These are phyloP conservation scores for Lates japonicus DNA, from an alignment of 2,797 vertebrate species.

Conservation along the genomic window DNA sequence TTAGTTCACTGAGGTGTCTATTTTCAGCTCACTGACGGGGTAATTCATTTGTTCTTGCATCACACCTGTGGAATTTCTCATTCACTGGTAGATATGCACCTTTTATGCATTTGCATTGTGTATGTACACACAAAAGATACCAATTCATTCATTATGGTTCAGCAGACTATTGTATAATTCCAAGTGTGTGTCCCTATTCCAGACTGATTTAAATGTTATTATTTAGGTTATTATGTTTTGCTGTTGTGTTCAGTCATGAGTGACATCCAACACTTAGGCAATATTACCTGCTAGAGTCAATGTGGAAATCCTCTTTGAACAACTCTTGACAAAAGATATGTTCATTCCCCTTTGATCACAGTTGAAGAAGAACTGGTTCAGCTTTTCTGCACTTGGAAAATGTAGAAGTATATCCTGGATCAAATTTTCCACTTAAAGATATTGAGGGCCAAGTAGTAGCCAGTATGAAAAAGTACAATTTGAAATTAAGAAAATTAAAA, in stretches of 20 bases:
- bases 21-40: not conserved
- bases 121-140: not conserved
- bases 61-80: slow-evolving; percentile 46
- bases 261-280: not conserved
- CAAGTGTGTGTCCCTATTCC: not conserved
- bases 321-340: not conserved
- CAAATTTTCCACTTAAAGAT: not conserved
- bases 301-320: not conserved
- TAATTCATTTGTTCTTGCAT: slow-evolving; percentile 51
- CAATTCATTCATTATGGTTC: not conserved
- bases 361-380: not conserved
- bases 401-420: not conserved
- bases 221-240: not conserved
- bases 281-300: not conserved
- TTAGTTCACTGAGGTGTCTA: slow-evolving; percentile 37
- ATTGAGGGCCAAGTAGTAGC: not conserved
- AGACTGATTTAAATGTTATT: too few species aligned
- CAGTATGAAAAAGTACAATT: not conserved
- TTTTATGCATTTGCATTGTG: not conserved
- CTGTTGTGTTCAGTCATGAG: not conserved
- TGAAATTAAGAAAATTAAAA: too few species aligned
- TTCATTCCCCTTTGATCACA: not conserved
- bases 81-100: not conserved
- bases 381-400: not conserved
- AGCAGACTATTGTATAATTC: not conserved